Base-by-base conservation (phyloP, 1,140 invertebrate genomes). In the Centruroides sculpturatus region DNA sequence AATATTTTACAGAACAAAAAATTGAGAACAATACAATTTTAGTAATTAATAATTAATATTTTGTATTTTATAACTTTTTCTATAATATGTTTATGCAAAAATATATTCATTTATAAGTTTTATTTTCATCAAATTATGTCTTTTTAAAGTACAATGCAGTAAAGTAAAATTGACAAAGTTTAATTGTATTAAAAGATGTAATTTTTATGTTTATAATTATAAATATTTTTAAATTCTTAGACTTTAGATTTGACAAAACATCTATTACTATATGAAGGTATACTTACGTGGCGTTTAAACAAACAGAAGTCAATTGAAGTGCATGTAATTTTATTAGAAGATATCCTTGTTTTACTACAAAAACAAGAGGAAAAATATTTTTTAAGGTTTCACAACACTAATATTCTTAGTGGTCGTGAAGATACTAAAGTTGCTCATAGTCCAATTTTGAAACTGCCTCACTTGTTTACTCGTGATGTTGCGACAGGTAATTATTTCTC, bases 361-460 rank as follows among this genome's bases (percentile, higher is more conserved):
- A 86, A 86, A 69, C 84, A 89, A 69, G 87, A 89, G 65, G 89
- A 94, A 64, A 87, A 85, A 71, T 89, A 84, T 69, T 77, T 87
- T 34, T 74, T 92, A 9, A 91, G 91, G 71, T 85, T 82, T 70
- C 84, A 85, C 76, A 76, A 70, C 66, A 77, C 72, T 36, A 74
- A 72, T 59, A 67, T 70, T 47, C 71, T 69, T 6, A 61, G 69
- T n/a, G 71, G 71, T n/a, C 61, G 73, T 54, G 75, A 78, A 4
- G 78, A 80, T n/a, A 69, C 77, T 34, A 41, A 74, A 71, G 70
- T 80, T 34, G 73, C 71, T 51, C 74, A 76, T 65, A 84, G 82
- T 71, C 89, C 89, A 8, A 83, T 89, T 51, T 85, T 89, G 49
- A 83, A 82, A 66, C 75, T 87, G 55, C 55, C 41, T 12, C 82